Conservation (phyloP, 2,797 vertebrate genomes). For the Cacajao melanocephalus region DNA sequence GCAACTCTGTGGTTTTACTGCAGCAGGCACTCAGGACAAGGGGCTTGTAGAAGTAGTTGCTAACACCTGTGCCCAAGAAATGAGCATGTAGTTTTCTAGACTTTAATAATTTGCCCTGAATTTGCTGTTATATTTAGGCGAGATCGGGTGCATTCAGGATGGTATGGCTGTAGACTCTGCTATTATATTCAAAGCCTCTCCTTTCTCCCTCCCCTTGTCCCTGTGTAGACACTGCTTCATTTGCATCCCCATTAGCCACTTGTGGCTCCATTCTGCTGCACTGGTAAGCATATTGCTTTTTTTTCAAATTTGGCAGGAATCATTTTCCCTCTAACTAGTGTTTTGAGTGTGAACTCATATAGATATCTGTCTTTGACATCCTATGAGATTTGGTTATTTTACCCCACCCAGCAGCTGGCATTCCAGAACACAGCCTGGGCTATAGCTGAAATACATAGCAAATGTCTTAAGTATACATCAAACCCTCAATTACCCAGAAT, state of each 20-base stretch:
- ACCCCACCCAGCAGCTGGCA: slow-evolving; percentile 49
- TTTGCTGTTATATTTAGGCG: neutral
- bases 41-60: slow-evolving; percentile 6
- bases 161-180: neutral
- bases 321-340: slow-evolving; percentile 1
- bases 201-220: neutral
- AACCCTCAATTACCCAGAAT: neutral
- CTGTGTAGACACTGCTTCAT: neutral
- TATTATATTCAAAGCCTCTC: slow-evolving; percentile 21
- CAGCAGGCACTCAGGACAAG: neutral
- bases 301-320: neutral
- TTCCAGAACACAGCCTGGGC: slow-evolving; percentile 47
- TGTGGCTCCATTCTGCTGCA: slow-evolving; percentile 3
- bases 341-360: slow-evolving; percentile 10
- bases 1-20: neutral
- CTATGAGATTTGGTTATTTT: slow-evolving; percentile 52
- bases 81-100: neutral
- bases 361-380: slow-evolving; percentile 32
- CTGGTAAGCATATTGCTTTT: neutral
- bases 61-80: slow-evolving; percentile 10
- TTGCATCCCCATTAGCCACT: neutral
- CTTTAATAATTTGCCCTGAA: slow-evolving; percentile 11
- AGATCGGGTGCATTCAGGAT: no score
- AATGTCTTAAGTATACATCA: slow-evolving; percentile 38
- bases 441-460: slow-evolving; percentile 31